phyloP scores from a whole-genome alignment of 1,140 invertebrate genomes.

The Camponotus pennsylvanicus region DNA sequence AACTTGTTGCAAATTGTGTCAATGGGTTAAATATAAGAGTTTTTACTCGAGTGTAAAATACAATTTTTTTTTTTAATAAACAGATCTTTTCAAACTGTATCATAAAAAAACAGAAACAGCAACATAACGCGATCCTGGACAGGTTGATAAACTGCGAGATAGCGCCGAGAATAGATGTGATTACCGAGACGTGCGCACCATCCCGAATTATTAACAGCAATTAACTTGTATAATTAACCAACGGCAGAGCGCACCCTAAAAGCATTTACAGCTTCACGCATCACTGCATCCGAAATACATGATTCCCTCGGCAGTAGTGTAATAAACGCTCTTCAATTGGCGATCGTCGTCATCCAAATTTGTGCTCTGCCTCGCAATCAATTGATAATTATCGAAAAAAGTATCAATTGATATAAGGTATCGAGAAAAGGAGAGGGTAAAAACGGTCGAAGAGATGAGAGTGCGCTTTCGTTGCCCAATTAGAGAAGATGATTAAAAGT shows the following conservation, averaged over 20 bases:
- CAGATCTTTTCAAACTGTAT: not conserved
- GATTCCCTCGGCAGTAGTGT: constrained; percentile 42
- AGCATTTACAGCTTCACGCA: not conserved
- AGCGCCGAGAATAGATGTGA: constrained; percentile 20
- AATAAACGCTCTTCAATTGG: constrained; percentile 23
- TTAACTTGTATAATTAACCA: constrained; percentile 49
- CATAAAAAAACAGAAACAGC: not conserved
- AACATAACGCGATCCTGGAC: not conserved
- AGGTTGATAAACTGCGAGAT: constrained; percentile 18
- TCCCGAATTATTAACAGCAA: constrained; percentile 49
- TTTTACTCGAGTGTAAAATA: constrained; percentile 1
- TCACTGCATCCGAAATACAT: constrained; percentile 33
- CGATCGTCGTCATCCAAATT: constrained; percentile 19
- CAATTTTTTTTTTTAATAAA: not conserved
- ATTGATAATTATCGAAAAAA: constrained; percentile 34
- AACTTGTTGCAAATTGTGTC: constrained; percentile 51
- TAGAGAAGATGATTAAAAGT: constrained; percentile 53
- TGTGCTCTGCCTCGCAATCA: constrained; percentile 48
- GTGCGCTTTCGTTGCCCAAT: constrained; percentile 75
- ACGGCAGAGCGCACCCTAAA: constrained; percentile 41
- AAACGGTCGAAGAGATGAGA: constrained; percentile 63
- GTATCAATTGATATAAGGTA: constrained; percentile 13
- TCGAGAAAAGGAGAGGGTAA: constrained; percentile 29
- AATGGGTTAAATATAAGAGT: constrained; percentile 44
- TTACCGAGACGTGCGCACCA: constrained; percentile 33